A percentile compares a stretch with the other conserved stretches of the same genome.
Evolutionary conservation across 2,113 vertebrate species (phyloP).

Genomic region (Apteryx owenii): DNA sequence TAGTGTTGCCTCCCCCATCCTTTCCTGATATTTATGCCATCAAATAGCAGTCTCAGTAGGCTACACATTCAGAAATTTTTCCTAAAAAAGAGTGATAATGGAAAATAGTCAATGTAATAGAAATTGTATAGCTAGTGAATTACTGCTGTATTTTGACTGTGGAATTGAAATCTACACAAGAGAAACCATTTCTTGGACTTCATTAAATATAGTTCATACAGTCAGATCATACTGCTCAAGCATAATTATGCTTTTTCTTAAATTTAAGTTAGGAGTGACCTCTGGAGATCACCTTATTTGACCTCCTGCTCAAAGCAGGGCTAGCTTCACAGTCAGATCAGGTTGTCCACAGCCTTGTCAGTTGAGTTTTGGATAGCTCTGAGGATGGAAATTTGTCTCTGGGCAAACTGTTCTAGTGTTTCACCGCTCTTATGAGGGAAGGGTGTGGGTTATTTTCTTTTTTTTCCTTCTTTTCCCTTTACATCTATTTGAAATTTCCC

Average conservation of each 20-base stretch:
- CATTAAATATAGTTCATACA: not conserved
- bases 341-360: not conserved
- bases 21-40: not conserved
- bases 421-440: fast-evolving
- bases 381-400: not conserved
- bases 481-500: not conserved
- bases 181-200: not conserved
- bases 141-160: not conserved
- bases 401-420: not conserved
- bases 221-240: not conserved
- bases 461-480: too few relatives aligned
- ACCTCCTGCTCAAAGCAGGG: not conserved
- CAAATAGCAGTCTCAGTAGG: not conserved
- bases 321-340: not conserved
- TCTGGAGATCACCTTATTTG: not conserved
- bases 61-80: not conserved
- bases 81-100: not conserved
- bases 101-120: not conserved
- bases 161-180: not conserved
- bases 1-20: not conserved
- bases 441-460: too few relatives aligned
- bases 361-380: not conserved
- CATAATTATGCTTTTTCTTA: not conserved
- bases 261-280: not conserved
- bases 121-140: not conserved